phyloP scores from a whole-genome alignment of 2,797 vertebrate genomes.

The Lutjanus argentimaculatus region DNA sequence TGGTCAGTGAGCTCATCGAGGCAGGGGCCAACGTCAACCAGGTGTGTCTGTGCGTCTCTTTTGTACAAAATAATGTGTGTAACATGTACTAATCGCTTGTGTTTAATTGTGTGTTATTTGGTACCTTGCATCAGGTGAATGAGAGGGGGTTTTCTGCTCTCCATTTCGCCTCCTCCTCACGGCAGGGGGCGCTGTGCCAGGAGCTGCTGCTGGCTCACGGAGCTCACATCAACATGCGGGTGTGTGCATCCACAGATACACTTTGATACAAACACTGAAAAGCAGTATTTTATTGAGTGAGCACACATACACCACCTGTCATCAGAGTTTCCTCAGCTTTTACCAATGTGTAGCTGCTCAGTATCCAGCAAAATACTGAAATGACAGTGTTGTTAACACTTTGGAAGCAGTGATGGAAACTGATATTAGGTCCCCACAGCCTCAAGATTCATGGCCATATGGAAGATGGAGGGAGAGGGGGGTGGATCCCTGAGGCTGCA shows the following conservation, averaged over 20 bases:
- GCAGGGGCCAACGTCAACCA: constrained; percentile 95
- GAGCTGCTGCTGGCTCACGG: constrained; percentile 94
- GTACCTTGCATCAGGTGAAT: constrained; percentile 83
- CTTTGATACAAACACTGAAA: neutral
- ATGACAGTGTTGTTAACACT: constrained; percentile 57
- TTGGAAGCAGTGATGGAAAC: constrained; percentile 69
- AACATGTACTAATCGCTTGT: neutral
- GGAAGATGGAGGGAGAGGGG: constrained; percentile 51
- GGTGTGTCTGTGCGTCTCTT: constrained; percentile 47
- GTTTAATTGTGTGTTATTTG: constrained; percentile 26
- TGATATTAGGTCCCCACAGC: constrained; percentile 57
- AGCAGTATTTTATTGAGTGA: neutral
- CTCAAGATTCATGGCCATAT: constrained; percentile 76
- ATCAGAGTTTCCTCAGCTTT: neutral
- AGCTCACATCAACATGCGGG: constrained; percentile 94
- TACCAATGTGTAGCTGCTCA: neutral
- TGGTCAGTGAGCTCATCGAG: constrained; percentile 95
- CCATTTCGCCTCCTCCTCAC: constrained; percentile 96
- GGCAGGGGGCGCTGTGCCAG: constrained; percentile 95
- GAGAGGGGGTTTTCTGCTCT: constrained; percentile 95
- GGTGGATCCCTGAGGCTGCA: constrained; percentile 69
- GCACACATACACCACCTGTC: neutral
- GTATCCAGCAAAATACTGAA: constrained; percentile 4
- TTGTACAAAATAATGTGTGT: neutral
- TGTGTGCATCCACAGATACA: constrained; percentile 43